phyloP scores from a whole-genome alignment of 1,140 invertebrate species.

The Hycleus cichorii region DNA sequence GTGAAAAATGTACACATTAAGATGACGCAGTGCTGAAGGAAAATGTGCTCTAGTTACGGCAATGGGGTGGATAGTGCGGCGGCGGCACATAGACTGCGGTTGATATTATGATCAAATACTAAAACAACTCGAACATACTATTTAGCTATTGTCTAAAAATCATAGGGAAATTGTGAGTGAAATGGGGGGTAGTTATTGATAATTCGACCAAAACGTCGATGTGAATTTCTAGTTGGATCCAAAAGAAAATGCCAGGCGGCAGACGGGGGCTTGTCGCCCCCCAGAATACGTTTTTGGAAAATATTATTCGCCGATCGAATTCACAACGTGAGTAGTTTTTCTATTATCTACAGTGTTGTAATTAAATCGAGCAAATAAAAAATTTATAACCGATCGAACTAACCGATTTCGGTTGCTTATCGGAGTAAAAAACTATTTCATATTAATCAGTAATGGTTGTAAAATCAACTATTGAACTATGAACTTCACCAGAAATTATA shows the following conservation, averaged over 20 bases:
- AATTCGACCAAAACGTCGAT: too few species aligned
- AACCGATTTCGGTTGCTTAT: too few species aligned
- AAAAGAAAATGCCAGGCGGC: constrained; percentile 74
- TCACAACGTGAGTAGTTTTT: constrained; percentile 81
- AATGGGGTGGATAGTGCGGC: background rate
- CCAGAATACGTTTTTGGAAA: constrained; percentile 99
- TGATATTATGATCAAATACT: background rate
- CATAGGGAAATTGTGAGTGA: background rate
- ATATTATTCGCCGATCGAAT: constrained; percentile 95
- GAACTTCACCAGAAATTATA: too few species aligned
- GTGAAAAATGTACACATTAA: background rate
- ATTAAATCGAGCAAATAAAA: too few species aligned
- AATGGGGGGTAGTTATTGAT: too few species aligned
- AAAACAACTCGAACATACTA: background rate
- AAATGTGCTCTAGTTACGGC: constrained; percentile 1
- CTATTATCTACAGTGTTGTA: too few species aligned
- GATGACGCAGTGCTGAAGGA: background rate
- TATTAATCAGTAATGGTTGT: too few species aligned
- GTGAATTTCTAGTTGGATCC: too few species aligned
- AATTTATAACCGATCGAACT: too few species aligned
- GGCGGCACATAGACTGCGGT: constrained; percentile 5
- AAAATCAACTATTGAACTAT: too few species aligned
- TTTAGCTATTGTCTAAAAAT: background rate
- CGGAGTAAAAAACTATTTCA: too few species aligned
- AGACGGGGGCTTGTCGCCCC: constrained; percentile 96